Evolutionary conservation across 2,113 vertebrate genomes (phyloP).

Genomic region (Strix uralensis): DNA sequence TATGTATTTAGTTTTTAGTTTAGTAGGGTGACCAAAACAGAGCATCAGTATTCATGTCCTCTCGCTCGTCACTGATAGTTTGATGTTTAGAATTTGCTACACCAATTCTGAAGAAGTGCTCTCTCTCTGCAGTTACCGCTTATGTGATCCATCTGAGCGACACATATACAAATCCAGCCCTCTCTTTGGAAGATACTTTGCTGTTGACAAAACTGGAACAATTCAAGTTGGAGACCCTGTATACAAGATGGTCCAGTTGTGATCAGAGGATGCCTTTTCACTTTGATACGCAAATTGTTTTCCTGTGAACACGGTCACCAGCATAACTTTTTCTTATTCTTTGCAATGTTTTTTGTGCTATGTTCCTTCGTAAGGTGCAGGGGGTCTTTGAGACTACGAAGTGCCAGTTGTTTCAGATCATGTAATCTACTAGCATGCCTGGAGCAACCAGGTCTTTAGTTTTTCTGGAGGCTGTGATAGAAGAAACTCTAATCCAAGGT

Average conservation of each 20-base stretch:
- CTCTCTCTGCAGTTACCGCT: slow-evolving; percentile 80
- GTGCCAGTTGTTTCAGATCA: not conserved
- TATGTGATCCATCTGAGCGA: slow-evolving; percentile 79
- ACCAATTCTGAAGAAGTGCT: not conserved
- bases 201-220: slow-evolving; percentile 76
- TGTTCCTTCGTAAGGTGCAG: not conserved
- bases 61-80: not conserved
- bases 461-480: not conserved
- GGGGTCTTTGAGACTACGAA: not conserved
- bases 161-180: slow-evolving; percentile 79
- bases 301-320: not conserved
- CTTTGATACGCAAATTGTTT: not conserved
- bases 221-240: slow-evolving; percentile 86
- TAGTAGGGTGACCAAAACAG: not conserved
- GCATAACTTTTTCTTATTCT: not conserved
- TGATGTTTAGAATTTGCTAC: not conserved
- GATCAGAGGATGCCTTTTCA: not conserved
- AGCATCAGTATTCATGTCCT: not conserved
- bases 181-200: slow-evolving; percentile 85
- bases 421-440: not conserved
- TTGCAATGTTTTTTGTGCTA: not conserved
- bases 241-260: slow-evolving; percentile 74
- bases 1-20: not conserved
- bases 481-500: not conserved
- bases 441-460: not conserved